phyloP scores from a whole-genome alignment of 35 echinoderm and acorn worm species.

The Hemicentrotus pulcherrimus region DNA sequence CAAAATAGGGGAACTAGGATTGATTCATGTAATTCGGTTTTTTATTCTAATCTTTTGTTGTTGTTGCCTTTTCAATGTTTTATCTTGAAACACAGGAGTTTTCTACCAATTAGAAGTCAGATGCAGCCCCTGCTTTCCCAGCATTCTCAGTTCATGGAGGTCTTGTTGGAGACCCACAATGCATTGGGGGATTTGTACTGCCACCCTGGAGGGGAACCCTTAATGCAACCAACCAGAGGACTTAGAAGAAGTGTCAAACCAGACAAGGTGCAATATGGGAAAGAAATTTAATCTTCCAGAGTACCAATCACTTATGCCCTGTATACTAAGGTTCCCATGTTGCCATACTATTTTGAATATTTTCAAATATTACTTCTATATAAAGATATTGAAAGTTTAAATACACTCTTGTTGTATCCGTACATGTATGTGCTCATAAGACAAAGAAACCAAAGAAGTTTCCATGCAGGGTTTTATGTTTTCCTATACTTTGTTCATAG shows the following conservation, averaged over 20 bases:
- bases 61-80: not conserved
- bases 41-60: not conserved
- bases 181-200: constrained; percentile 32
- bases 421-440: not conserved
- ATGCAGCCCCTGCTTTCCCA: constrained; percentile 38
- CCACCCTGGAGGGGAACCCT: not conserved
- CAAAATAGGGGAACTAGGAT: not conserved
- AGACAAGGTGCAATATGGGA: not conserved
- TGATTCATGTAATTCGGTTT: not conserved
- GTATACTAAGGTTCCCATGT: not conserved
- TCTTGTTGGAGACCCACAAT: constrained; percentile 30
- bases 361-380: not conserved
- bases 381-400: not conserved
- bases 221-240: not conserved
- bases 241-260: constrained; percentile 1
- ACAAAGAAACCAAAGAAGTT: no score
- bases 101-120: not conserved
- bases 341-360: not conserved
- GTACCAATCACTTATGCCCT: not conserved
- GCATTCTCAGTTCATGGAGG: constrained; percentile 16
- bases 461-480: no score
- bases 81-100: not conserved
- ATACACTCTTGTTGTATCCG: not conserved
- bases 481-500: no score
- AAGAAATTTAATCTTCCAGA: not conserved